Conservation (phyloP, 2,797 vertebrate genomes). For the Lycodopsis pacificus region DNA sequence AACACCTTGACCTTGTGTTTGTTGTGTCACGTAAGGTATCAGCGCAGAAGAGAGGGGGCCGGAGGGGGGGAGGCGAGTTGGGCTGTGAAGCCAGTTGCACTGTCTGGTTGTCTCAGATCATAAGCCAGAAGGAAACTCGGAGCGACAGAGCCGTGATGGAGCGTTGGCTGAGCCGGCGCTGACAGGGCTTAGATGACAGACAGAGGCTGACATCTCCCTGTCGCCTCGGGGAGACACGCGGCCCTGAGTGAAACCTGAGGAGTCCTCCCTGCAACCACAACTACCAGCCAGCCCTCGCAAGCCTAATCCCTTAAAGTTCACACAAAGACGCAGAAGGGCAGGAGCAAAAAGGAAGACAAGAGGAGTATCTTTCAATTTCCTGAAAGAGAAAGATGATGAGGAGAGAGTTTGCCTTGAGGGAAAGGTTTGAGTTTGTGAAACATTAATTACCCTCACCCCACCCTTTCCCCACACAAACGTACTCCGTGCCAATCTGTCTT, state of each 20-base stretch:
- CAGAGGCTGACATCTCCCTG: constrained; percentile 83
- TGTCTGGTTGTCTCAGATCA: constrained; percentile 79
- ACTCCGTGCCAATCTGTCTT: constrained; percentile 56
- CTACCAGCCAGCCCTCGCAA: constrained; percentile 66
- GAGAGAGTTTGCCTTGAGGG: constrained; percentile 69
- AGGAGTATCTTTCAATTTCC: constrained; percentile 75
- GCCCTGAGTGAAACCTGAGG: constrained; percentile 82
- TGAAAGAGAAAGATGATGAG: constrained; percentile 65
- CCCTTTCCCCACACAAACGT: constrained; percentile 31
- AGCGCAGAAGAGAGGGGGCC: constrained; percentile 6
- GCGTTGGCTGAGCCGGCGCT: constrained; percentile 65
- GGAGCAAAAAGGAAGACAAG: constrained; percentile 71
- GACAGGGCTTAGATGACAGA: constrained; percentile 82
- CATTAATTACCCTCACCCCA: constrained; percentile 74
- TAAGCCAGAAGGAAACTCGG: constrained; percentile 74
- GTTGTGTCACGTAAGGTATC: constrained; percentile 70
- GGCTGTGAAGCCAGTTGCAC: constrained; percentile 55
- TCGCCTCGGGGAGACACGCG: constrained; percentile 79
- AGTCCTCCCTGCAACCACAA: constrained; percentile 77
- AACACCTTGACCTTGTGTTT: constrained; percentile 81
- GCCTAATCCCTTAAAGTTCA: constrained; percentile 79
- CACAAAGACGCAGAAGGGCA: constrained; percentile 75
- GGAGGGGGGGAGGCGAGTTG: background rate
- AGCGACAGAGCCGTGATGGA: constrained; percentile 79
- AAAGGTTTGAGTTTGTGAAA: constrained; percentile 76